These are phyloP conservation scores for Pristionchus mayeri DNA, from an alignment of 2,888 invertebrate genomes.

Conservation along the genomic window DNA sequence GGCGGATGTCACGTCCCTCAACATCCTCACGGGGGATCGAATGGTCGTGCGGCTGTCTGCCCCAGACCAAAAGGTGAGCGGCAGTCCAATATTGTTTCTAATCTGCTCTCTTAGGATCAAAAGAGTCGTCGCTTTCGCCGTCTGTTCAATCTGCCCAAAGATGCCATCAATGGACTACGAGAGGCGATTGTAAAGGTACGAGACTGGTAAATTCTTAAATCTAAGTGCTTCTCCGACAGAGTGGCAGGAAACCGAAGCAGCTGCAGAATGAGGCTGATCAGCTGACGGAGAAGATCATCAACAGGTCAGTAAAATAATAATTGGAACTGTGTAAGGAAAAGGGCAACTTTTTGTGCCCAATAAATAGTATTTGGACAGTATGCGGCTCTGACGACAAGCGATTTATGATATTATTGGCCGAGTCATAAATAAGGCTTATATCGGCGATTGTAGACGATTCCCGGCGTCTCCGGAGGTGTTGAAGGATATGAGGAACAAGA, in stretches of 20 bases:
- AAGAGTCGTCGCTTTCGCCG: constrained; percentile 33
- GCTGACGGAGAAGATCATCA: constrained; percentile 60
- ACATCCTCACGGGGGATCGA: constrained; percentile 59
- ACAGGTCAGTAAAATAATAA: constrained; percentile 56
- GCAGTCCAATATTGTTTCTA: background rate
- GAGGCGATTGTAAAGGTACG: constrained; percentile 47
- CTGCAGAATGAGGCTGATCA: constrained; percentile 74
- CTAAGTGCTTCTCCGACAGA: constrained; percentile 22
- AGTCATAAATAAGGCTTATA: background rate
- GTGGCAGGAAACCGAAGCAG: constrained; percentile 64
- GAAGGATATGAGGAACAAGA: constrained; percentile 60
- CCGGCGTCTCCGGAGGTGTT: constrained; percentile 67
- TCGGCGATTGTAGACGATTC: constrained; percentile 55
- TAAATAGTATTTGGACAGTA: no score
- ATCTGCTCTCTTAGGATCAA: background rate
- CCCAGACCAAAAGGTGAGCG: constrained; percentile 43
- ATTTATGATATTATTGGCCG: no score
- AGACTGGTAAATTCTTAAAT: background rate
- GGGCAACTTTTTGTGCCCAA: no score
- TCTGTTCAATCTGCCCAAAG: constrained; percentile 58
- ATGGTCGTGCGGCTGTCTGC: constrained; percentile 58
- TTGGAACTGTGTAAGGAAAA: no score
- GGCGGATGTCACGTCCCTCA: constrained; percentile 59
- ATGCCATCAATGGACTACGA: constrained; percentile 59
- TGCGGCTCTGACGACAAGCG: no score